phyloP scores from a whole-genome alignment of 2,797 vertebrate species.

The Lacerta agilis region DNA sequence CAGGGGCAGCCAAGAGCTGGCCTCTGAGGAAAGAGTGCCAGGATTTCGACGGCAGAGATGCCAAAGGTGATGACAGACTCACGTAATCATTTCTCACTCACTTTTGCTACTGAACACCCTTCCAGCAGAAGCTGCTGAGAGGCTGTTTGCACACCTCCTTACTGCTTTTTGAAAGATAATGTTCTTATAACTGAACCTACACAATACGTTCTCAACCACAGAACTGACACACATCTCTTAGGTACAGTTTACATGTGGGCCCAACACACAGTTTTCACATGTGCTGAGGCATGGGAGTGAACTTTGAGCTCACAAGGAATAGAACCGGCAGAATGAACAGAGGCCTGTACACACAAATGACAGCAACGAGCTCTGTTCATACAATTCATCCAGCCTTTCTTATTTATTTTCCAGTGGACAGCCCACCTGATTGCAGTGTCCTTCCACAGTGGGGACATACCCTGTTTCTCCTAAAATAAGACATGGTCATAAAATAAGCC shows the following conservation, averaged over 20 bases:
- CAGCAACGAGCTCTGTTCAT: not conserved
- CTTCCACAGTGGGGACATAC: too few species aligned
- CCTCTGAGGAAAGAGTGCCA: constrained; percentile 43
- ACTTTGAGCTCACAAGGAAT: not conserved
- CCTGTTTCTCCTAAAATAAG: too few species aligned
- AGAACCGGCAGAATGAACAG: not conserved
- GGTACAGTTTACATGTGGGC: not conserved
- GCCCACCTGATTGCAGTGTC: not conserved
- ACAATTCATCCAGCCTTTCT: not conserved
- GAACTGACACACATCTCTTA: not conserved
- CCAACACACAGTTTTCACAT: not conserved
- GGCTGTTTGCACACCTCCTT: constrained; percentile 1
- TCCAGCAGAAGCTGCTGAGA: not conserved
- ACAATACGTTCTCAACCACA: rapidly evolving
- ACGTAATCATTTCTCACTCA: constrained; percentile 37
- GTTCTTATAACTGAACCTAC: not conserved
- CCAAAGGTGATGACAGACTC: constrained; percentile 21
- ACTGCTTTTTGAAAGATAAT: constrained; percentile 4
- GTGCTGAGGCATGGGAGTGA: not conserved
- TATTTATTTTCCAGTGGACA: not conserved
- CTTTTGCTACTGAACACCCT: not conserved
- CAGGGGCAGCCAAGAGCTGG: constrained; percentile 42
- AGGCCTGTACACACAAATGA: not conserved
- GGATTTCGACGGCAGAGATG: constrained; percentile 42
- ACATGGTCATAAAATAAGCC: too few species aligned